phyloP scores from a whole-genome alignment of 2,113 vertebrate species.

The Hucho hucho region DNA sequence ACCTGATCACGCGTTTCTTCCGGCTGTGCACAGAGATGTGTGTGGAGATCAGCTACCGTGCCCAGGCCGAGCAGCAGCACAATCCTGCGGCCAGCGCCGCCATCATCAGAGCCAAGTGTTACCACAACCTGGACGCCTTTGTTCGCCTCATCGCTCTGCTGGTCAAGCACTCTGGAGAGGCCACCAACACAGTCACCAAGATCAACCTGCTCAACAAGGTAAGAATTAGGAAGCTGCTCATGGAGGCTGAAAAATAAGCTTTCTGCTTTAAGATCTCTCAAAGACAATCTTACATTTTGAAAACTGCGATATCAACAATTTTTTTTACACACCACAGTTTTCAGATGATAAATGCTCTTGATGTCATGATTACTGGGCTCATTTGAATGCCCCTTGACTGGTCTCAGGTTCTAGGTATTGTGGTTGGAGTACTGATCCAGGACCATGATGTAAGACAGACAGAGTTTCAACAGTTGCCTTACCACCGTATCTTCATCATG shows the following conservation, averaged over 20 bases:
- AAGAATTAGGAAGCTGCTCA: not conserved
- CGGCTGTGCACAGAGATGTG: conserved; percentile 99
- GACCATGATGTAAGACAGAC: conserved; percentile 97
- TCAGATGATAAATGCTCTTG: too few species aligned
- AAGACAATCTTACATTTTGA: too few species aligned
- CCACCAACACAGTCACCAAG: conserved; percentile 97
- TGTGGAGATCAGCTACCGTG: conserved; percentile 97
- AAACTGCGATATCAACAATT: too few species aligned
- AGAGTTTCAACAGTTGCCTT: conserved; percentile 97
- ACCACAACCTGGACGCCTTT: conserved; percentile 97
- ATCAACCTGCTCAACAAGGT: conserved; percentile 99
- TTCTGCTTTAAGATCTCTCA: not conserved
- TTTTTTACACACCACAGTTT: too few species aligned
- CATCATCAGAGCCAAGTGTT: conserved; percentile 98
- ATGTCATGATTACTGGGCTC: not conserved
- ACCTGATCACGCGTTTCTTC: conserved; percentile 97
- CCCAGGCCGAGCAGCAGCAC: conserved; percentile 96
- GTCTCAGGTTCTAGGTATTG: conserved; percentile 91
- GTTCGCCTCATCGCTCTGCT: conserved; percentile 94
- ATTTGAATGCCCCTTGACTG: not conserved
- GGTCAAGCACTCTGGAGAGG: conserved; percentile 98
- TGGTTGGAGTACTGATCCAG: conserved; percentile 96
- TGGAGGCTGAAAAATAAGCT: not conserved
- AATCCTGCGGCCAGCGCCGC: conserved; percentile 97
- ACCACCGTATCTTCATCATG: conserved; percentile 99